Base-by-base conservation (phyloP, 2,888 invertebrate genomes). In the Aleiodes testaceus region DNA sequence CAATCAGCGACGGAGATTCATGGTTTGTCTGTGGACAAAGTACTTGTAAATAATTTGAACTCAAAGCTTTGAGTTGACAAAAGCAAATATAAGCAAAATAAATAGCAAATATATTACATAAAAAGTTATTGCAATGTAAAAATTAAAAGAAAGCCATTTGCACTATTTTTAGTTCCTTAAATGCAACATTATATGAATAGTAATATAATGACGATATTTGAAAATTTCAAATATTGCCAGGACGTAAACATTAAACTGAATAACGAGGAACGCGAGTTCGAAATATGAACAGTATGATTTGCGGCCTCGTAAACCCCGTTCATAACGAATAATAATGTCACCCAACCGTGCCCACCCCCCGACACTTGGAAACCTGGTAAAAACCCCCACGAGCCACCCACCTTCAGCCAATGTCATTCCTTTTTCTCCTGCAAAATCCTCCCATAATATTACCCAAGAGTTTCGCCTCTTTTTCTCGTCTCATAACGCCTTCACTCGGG, bases 271-370 rank as follows among this genome's bases (percentile, higher is more conserved):
- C 83, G 78, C 68, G 79, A 77, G 83, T 86, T 87, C 85, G 84
- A 87, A 87, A 87, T 87, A 87, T 87, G 87, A 87, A 87, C 86
- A 87, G 79, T 81, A 85, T 87, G 87, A 87, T 87, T 87, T 87
- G 87, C 86, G 86, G 85, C 85, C 86, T 86, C 87, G 87, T 87
- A 87, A 87, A 87, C 86, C 84, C 36, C 85, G 84, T 86, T 85
- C 84, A 86, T 87, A 87, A 87, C 87, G 87, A 87, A 87, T 87
- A 87, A 86, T 87, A 87, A 87, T 87, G 86, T 87, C 87, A 86
- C 85, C 63, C 83, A 70, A 80, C 75, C 78, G 76, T 77, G 79
- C 72, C 67, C 74, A 72, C 66, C 70, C 55, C 63, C 53, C 36
- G 44, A 20, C 26, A 45, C 45, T 45, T 47, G 20, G 77, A 76